Base-by-base conservation (phyloP, 2,888 invertebrate genomes). In the Clepsis dumicolana region DNA sequence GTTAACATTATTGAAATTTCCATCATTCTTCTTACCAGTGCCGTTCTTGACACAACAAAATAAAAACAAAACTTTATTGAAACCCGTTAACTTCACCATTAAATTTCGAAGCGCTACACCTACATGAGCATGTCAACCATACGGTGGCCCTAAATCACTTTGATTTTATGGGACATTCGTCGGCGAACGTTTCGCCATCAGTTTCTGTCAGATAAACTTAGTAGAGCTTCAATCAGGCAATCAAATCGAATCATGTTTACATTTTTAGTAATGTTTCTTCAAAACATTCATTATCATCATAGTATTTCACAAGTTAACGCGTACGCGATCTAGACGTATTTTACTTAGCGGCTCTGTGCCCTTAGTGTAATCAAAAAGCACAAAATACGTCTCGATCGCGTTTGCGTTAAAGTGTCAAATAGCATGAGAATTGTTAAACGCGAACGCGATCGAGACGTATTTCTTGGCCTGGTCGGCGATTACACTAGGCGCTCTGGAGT, bases 61-160 rank as follows among this genome's bases (percentile, higher is more conserved):
- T 21, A 56, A 44, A 56, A 21, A 44, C 56, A 48, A 48, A 48
- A 48, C 21, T 64, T 70, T 70, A 50, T 62, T 61, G 29, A 62
- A 65, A 44, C 54, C 56, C 54, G 48, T 57, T 67, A 54, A 50
- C 62, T 44, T 41, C 14, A 38, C 16, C 27, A 38, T 65, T 38
- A 38, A 59, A 65, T 27, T 59, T 29, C 10, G 27, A 41, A 41
- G 27, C 52, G 27, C 52, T 52, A 60, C 65, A 59, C 65, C 65
- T 53, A 65, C 59, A 41, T 41, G 50, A 38, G 50, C 35, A 52
- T 35, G 50, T 38, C 53, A 29, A 24, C 53, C 60, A 54, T 61
- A 54, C 61, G 65, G 65, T n/a, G 64, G 57, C 54, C 59, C 69
- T 74, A 70, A 72, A 74, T 74, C 72, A 74, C 68, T 64, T 16